Evolutionary conservation across 2,113 vertebrate genomes (phyloP).

Genomic region (Pangasianodon gigas): DNA sequence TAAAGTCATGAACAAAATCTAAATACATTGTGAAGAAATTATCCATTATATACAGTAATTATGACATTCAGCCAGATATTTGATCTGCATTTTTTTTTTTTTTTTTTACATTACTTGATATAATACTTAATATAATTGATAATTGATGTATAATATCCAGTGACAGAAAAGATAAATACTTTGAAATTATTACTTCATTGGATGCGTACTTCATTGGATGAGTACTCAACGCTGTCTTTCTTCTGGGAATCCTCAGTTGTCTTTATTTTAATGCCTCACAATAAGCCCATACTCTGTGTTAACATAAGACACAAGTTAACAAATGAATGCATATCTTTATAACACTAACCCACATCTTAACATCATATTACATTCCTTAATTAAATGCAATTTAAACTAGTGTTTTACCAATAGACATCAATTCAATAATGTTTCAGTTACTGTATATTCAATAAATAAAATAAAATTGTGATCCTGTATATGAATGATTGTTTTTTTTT

Average conservation of each 20-base stretch:
- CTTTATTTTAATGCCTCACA: slow-evolving; percentile 11
- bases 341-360: not conserved
- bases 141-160: not conserved
- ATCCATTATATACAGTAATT: not conserved
- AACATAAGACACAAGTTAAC: not conserved
- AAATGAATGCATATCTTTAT: not conserved
- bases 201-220: not conserved
- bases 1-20: not conserved
- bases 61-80: not conserved
- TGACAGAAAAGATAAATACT: not conserved
- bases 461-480: not conserved
- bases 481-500: not conserved
- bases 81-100: not conserved
- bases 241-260: not conserved
- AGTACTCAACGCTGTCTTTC: not conserved
- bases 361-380: not conserved
- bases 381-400: not conserved
- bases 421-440: not conserved
- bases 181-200: not conserved
- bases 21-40: not conserved
- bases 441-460: not conserved
- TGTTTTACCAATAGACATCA: not conserved
- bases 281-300: not conserved
- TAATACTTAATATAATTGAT: not conserved
- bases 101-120: not conserved